A percentile compares a stretch with the other conserved stretches of the same genome.
phyloP scores from a whole-genome alignment of 2,888 invertebrate genomes.

The Tetanocera ferruginea region DNA sequence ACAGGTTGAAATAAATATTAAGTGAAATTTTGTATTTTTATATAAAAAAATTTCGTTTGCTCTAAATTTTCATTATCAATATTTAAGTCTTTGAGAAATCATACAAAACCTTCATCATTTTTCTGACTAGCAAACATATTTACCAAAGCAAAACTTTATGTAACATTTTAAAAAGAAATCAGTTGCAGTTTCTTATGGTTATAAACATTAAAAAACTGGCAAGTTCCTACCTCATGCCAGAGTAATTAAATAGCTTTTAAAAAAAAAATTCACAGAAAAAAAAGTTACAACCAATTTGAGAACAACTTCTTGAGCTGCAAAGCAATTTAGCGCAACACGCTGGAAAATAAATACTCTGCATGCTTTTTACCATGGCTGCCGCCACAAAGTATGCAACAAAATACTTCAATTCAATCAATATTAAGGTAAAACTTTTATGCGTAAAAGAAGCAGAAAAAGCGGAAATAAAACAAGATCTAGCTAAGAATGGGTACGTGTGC shows the following conservation, averaged over 20 bases:
- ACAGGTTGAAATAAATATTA: too few species aligned
- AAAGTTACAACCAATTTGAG: neutral
- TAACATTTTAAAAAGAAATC: too few species aligned
- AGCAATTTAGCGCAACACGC: slow-evolving; percentile 20
- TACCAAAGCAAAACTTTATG: too few species aligned
- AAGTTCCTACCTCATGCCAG: neutral
- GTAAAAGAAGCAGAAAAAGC: neutral
- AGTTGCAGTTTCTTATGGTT: too few species aligned
- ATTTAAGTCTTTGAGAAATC: too few species aligned
- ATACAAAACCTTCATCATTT: too few species aligned
- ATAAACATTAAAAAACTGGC: neutral
- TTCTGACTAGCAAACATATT: too few species aligned
- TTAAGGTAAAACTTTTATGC: slow-evolving; percentile 19
- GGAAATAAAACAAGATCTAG: neutral
- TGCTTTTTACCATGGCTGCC: neutral
- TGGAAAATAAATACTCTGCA: slow-evolving; percentile 2
- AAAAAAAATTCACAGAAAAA: neutral
- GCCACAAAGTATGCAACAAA: slow-evolving; percentile 14
- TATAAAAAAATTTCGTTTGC: too few species aligned
- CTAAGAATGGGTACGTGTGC: neutral
- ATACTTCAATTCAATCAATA: slow-evolving; percentile 29
- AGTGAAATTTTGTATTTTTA: too few species aligned
- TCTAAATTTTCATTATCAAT: too few species aligned
- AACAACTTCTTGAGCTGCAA: neutral
- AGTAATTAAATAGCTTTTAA: neutral